Evolutionary conservation across 2,888 invertebrate species (phyloP), one percentile per base, ranked within the genome.

Genomic region (Sinohyriopsis cumingii): DNA sequence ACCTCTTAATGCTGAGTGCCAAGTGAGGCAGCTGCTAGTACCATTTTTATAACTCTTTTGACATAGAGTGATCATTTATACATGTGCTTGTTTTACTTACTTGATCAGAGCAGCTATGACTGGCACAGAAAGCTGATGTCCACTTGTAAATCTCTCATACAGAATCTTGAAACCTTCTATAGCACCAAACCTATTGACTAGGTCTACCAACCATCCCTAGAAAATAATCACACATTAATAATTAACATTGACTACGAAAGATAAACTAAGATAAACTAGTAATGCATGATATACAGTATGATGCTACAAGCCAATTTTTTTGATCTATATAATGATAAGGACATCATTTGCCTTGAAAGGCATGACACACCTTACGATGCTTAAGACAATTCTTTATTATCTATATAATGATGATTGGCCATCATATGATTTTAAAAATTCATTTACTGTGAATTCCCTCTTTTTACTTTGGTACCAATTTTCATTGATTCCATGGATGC

Each of bases 151-250:
- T 65, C 90, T 84, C 64, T 89, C 88, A 65, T 87, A 79, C 61
- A 90, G 72, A 22, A 94, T 94, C 85, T 95, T 93, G 91, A 98
- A 98, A 71, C 98, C 98, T 71, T 95, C 95, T 72, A 95, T 91
- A 88, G 94, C 93, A 20, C 98, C 98, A 91, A 98, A 98, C 87
- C 94, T 93, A 92, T 98, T 98, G 75, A 98, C 95, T 78, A 98
- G 93, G 92, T 98, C 97, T 74, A 98, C 97, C 79, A 98, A 93
- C 98, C 98, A 98, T 71, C 98, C 98, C 91, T 91, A 82, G 12
- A 83, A 76, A 33, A 69, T 6, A 66, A 62, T 9, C 15, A 45
- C 15, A 12, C 12, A 45, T 45, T 12, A 15, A 45, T 45, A 2
- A 15, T 54, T 20, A 69, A 69, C 57, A 69, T 20, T 28, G 25